Base-by-base conservation (phyloP, 2,797 vertebrate genomes). In the Darevskia mixta region DNA sequence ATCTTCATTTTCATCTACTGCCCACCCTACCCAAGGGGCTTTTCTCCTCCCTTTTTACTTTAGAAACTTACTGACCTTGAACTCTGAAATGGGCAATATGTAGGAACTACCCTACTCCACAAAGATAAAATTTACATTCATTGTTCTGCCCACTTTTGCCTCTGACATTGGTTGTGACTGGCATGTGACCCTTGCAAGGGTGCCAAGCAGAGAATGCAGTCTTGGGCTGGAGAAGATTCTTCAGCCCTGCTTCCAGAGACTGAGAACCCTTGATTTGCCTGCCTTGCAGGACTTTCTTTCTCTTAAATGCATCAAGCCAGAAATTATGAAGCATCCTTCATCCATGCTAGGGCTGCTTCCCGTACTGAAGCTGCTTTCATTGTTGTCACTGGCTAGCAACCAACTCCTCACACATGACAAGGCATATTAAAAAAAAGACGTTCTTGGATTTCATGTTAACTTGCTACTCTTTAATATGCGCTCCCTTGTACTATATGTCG, bases 351-450 rank as follows among this genome's bases (percentile, higher is more conserved):
- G 20, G 0, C 2, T 0, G 0, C 13, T 7, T 27, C 82, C 77
- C 10, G 35, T 81, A 73, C 86, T 85, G n/a, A 90, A 92, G 41
- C 13, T 6, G 58, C 4, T 3, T 85, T 18, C 35, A 49, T 64
- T 83, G 32, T 73, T 71, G 76, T 72, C 69, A 82, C 20, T 71
- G 67, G 77, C 83, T 87, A 29, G 4, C 49, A 15, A 78, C 43
- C 2, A 83, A 8, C 23, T 15, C 27, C 66, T 91, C 23, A 84
- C 25, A 69, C 8, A 29, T 7, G 4, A 75, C 1, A 55, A 79
- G 10, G 7, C 45, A 79, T 35, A 25, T 66, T 87, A 23, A 64
- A 64, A 43, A 10, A 35, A 82, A 80, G 88, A 18, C 5, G 45
- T 89, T 90, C 11, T 61, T 61, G 5, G 45, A 71, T 82, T 58